Evolutionary conservation across 2,113 vertebrate species (phyloP).

Genomic region (Ageneiosus marmoratus): DNA sequence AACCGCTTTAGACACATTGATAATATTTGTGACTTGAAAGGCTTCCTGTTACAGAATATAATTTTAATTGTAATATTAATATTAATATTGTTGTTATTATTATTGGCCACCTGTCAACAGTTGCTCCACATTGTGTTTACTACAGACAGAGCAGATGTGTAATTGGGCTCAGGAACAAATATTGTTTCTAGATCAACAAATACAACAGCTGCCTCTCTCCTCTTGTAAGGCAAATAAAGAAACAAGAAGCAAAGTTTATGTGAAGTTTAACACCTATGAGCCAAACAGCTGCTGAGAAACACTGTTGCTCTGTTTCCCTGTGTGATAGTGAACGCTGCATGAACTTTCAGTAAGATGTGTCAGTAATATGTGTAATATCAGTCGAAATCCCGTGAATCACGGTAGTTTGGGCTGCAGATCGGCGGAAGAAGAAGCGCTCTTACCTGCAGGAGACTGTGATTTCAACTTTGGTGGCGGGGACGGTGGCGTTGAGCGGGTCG

Average conservation of each 20-base stretch:
- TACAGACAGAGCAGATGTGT: neutral
- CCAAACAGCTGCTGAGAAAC: neutral
- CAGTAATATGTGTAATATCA: too few relatives aligned
- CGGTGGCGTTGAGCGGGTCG: slow-evolving; percentile 74
- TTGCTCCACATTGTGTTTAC: neutral
- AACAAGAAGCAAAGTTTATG: neutral
- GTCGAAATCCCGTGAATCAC: too few relatives aligned
- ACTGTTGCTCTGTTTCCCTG: neutral
- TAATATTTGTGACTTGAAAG: neutral
- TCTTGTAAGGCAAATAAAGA: neutral
- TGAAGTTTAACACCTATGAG: neutral
- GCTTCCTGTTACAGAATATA: neutral
- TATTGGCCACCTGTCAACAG: neutral
- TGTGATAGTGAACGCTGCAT: neutral
- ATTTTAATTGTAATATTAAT: too few relatives aligned
- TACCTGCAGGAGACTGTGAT: slow-evolving; percentile 84
- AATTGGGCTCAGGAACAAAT: neutral
- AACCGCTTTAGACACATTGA: neutral
- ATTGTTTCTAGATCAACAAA: too few relatives aligned
- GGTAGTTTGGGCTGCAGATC: neutral
- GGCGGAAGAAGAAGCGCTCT: slow-evolving; percentile 43
- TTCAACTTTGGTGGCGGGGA: slow-evolving; percentile 84
- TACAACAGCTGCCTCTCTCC: too few relatives aligned
- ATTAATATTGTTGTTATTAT: neutral
- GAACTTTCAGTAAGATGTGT: neutral